Evolutionary conservation across 1,140 invertebrate species (phyloP), one percentile per base, ranked within the genome.

Genomic region (Zophobas morio): DNA sequence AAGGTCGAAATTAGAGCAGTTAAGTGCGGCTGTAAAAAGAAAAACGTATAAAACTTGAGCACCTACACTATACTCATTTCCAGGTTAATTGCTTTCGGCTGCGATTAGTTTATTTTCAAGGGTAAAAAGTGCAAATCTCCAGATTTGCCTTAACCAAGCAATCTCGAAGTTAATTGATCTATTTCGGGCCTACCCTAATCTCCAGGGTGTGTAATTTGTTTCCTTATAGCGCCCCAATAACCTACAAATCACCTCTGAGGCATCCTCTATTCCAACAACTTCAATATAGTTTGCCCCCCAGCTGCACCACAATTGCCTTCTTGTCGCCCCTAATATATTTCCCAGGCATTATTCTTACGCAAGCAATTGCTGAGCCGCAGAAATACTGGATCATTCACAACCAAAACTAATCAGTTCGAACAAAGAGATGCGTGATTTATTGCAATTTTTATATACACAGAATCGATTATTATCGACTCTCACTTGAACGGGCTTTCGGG

Each of bases 141-240:
- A 47, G 39, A 66, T 42, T 66, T 42, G 39, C 39, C 33, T 42
- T 42, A 66, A 66, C 60, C 60, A 66, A 66, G 60, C 60, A 66
- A 66, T 66, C 60, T 66, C 60, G 20, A 42, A 66, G 60, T 66
- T 66, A 66, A 66, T 66, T 66, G 60, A 66, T 66, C 60, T 66
- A 66, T 66, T 66, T 66, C 60, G 60, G 60, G 33, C 60, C 60
- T 66, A 66, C 60, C 60, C 60, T 66, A 66, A 66, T 66, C 60
- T 42, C 60, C 39, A 42, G 60, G 60, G 60, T n/a, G 39, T 42
- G 60, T 66, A 66, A 66, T 66, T 66, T 66, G 60, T 66, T 66
- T 66, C 60, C 60, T 66, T 66, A 66, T 66, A 66, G 39, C 60
- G 60, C 60, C 60, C 60, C 60, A 66, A 66, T 66, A 66, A 66